phyloP scores from a whole-genome alignment of 1,140 invertebrate species.

The Bombus sibiricus region DNA sequence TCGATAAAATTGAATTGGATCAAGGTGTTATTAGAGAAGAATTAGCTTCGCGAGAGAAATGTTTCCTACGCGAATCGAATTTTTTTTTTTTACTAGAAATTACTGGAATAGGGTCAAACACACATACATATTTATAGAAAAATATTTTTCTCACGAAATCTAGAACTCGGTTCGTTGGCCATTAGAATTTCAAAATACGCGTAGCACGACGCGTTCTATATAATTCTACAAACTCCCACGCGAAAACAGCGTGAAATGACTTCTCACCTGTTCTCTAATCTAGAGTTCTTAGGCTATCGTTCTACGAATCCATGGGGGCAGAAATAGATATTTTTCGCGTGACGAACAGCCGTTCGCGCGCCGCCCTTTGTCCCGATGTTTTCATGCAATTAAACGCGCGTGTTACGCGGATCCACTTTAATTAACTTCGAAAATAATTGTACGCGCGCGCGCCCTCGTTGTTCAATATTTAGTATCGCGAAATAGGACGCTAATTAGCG shows the following conservation, averaged over 20 bases:
- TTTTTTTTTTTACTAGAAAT: neutral
- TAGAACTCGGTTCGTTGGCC: neutral
- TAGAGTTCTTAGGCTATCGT: neutral
- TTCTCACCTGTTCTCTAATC: constrained; percentile 13
- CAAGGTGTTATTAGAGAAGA: neutral
- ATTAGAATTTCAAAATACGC: neutral
- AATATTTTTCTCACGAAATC: neutral
- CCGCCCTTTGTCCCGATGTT: constrained; percentile 36
- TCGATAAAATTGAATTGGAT: neutral
- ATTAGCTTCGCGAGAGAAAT: neutral
- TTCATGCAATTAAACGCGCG: constrained; percentile 45
- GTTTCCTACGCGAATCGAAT: neutral
- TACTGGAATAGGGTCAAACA: neutral
- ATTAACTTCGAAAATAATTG: constrained; percentile 54
- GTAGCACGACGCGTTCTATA: neutral
- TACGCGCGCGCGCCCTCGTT: constrained; percentile 5
- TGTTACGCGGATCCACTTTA: constrained; percentile 36
- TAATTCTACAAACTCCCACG: neutral
- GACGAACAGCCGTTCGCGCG: constrained; percentile 1
- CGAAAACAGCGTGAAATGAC: neutral
- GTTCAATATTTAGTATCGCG: constrained; percentile 49
- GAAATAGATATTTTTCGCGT: constrained; percentile 47
- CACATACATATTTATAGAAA: no score
- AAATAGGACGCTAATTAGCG: constrained; percentile 46
- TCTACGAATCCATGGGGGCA: neutral